Evolutionary conservation across 2,113 vertebrate species (phyloP), one percentile per base, ranked within the genome.

Genomic region (Pungitius pungitius): DNA sequence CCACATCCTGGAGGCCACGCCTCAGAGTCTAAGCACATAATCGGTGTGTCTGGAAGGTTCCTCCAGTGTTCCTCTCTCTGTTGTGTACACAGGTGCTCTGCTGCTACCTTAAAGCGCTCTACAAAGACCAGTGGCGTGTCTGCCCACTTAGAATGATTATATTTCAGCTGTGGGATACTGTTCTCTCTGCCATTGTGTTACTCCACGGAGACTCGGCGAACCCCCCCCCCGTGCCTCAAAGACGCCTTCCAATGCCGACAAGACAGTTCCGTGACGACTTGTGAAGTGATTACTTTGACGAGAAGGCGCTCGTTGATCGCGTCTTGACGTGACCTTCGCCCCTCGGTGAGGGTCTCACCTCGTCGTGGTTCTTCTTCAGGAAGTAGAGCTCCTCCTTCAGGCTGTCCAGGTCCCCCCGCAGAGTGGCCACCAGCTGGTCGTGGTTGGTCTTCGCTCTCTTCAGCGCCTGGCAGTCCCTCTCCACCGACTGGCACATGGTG

Each of bases 351-450:
- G 17, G 8, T 65, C 91, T 93, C 85, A 96, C 96, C 94, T 98
- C 96, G 1, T 95, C 95, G 0, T 97, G 96, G 77, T 93, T 96
- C 90, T 95, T 98, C 92, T 95, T 96, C 75, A 98, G 94, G 73
- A 94, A 93, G 24, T 94, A 94, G 30, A 98, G 88, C 83, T 97
- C 96, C 87, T 97, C 94, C 88, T 93, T 95, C 49, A 98, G 93
- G 62, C 94, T 94, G 83, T 97, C 95, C 75, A 97, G 93, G 43
- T 97, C 94, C 57, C 94, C 95, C 61, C 95, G 91, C 80, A 98
- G 92, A 51, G 85, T 96, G 73, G 82, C 80, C 33, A 96, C 89
- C 27, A 96, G 95, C 91, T 97, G 92, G 11, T 93, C 92, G 0
- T 94, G 94, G 83, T 95, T 95, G 0, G 96, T 94, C 93, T 97